phyloP scores from a whole-genome alignment of 2,113 vertebrate species.

The Raja brachyura region DNA sequence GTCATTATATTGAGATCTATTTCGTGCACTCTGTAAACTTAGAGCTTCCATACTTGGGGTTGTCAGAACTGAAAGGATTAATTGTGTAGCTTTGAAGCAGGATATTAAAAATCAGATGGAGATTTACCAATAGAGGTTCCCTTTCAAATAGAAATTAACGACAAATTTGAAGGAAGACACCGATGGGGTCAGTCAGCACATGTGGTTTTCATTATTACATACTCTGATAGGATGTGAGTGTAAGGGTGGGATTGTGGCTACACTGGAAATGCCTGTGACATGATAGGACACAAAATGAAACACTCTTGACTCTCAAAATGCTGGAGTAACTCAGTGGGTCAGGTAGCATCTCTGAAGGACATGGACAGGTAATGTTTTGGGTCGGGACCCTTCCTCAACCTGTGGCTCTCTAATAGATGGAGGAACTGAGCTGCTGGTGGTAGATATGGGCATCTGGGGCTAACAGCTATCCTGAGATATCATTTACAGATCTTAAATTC shows the following conservation, averaged over 20 bases:
- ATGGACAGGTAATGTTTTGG: too few relatives aligned
- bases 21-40: neutral
- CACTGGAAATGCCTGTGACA: neutral
- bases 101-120: neutral
- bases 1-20: neutral
- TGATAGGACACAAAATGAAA: too few relatives aligned
- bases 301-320: too few relatives aligned
- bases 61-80: neutral
- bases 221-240: neutral
- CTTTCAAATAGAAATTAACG: neutral
- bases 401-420: neutral
- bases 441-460: neutral
- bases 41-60: neutral
- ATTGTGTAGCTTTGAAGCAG: neutral
- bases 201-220: neutral
- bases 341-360: too few relatives aligned
- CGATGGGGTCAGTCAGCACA: neutral
- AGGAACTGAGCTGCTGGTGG: neutral
- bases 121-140: neutral
- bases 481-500: neutral
- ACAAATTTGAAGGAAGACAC: too few relatives aligned
- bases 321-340: too few relatives aligned
- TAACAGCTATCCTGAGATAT: too few relatives aligned
- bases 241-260: neutral
- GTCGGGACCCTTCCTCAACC: too few relatives aligned